A percentile compares a stretch with the other conserved stretches of the same genome.
Conservation (phyloP, 2,113 vertebrate species). For the Falco punctatus region DNA sequence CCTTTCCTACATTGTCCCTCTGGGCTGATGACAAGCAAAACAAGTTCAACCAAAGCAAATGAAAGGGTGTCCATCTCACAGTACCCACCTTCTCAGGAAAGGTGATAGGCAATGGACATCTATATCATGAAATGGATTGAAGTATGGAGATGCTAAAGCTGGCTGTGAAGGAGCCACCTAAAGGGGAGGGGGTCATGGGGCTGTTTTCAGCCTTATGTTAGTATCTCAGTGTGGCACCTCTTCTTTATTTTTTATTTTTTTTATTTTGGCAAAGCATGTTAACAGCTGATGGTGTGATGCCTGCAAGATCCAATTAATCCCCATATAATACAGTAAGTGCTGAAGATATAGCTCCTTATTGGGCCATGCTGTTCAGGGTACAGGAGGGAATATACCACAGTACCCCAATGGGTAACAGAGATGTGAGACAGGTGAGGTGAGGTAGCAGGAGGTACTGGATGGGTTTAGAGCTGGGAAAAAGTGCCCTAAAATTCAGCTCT, state of each 20-base stretch:
- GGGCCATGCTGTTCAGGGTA: neutral
- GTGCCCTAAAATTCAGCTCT: neutral
- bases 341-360: neutral
- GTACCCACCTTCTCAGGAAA: neutral
- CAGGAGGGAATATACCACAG: accelerated
- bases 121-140: neutral
- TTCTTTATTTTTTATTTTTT: neutral
- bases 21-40: neutral
- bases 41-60: neutral
- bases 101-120: neutral
- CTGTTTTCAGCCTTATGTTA: neutral
- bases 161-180: neutral
- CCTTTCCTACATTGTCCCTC: neutral
- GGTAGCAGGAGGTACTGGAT: neutral
- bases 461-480: neutral
- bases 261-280: neutral
- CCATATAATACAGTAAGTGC: neutral
- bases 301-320: neutral
- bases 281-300: neutral
- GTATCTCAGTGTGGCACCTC: neutral
- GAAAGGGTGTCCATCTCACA: neutral
- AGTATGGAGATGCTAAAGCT: neutral
- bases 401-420: neutral
- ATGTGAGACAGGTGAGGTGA: neutral
- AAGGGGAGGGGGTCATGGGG: accelerated